phyloP scores from a whole-genome alignment of 1,140 invertebrate genomes.

The Kradibia gibbosae region DNA sequence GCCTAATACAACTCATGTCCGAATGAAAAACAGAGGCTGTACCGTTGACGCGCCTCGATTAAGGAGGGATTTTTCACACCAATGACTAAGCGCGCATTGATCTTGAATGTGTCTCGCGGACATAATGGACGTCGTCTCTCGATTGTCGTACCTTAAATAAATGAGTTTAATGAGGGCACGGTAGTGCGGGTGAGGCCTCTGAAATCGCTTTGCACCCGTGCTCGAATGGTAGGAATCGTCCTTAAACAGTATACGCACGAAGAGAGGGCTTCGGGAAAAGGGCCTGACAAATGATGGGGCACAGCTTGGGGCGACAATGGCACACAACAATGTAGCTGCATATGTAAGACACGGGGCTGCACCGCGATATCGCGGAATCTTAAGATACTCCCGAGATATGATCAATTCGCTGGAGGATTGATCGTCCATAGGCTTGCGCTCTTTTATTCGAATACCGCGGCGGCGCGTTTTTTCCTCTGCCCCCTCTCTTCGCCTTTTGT shows the following conservation, averaged over 20 bases:
- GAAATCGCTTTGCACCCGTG: background rate
- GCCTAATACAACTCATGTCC: background rate
- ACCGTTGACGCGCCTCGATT: background rate
- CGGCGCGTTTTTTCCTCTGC: constrained; percentile 44
- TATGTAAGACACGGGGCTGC: constrained; percentile 50
- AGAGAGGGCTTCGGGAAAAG: background rate
- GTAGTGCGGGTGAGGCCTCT: background rate
- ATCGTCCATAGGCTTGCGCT: constrained; percentile 43
- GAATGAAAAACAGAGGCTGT: constrained; percentile 22
- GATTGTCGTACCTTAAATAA: background rate
- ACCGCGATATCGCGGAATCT: constrained; percentile 62
- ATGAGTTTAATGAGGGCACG: background rate
- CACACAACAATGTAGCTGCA: constrained; percentile 55
- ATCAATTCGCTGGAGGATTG: constrained; percentile 54
- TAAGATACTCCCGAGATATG: constrained; percentile 56
- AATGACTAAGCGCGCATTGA: constrained; percentile 16
- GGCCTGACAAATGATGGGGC: constrained; percentile 56
- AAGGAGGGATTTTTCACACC: background rate
- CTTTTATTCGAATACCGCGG: constrained; percentile 57
- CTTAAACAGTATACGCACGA: background rate
- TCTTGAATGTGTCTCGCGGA: background rate
- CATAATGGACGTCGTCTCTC: background rate
- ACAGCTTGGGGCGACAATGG: constrained; percentile 54
- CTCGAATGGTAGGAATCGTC: background rate
- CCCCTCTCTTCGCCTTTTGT: constrained; percentile 20